Evolutionary conservation across 53 echinoderm and acorn worm genomes (phyloP).

Genomic region (Zoroaster sp.): DNA sequence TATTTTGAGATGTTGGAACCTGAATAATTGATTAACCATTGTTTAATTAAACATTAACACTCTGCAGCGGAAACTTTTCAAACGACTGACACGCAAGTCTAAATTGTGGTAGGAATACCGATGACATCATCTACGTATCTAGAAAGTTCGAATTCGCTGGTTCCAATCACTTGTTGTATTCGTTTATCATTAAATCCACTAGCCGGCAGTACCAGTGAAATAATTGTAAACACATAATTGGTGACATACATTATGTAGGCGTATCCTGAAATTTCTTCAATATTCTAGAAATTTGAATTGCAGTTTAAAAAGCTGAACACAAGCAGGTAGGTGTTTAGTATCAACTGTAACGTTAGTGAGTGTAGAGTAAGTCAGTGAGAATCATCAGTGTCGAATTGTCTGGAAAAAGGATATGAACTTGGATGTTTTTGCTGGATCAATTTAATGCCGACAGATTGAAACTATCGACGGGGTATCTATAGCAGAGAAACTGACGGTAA

Average conservation of each 20-base stretch:
- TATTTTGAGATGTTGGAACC: too few species aligned
- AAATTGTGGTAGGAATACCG: neutral
- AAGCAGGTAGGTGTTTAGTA: neutral
- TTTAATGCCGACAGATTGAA: too few species aligned
- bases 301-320: neutral
- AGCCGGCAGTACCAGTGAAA: constrained; percentile 35
- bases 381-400: too few species aligned
- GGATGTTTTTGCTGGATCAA: too few species aligned
- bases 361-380: neutral
- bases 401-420: too few species aligned
- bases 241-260: neutral
- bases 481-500: too few species aligned
- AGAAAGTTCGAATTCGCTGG: constrained; percentile 57
- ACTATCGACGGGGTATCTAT: too few species aligned
- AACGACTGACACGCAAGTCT: neutral
- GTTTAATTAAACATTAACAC: too few species aligned
- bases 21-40: too few species aligned
- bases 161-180: neutral
- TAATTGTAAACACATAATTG: constrained; percentile 15
- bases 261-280: constrained; percentile 1
- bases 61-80: too few species aligned
- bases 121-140: constrained; percentile 26
- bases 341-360: neutral
- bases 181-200: neutral
- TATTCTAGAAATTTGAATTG: neutral